Evolutionary conservation across 2,797 vertebrate genomes (phyloP).

Genomic region (Sebastes cheni): DNA sequence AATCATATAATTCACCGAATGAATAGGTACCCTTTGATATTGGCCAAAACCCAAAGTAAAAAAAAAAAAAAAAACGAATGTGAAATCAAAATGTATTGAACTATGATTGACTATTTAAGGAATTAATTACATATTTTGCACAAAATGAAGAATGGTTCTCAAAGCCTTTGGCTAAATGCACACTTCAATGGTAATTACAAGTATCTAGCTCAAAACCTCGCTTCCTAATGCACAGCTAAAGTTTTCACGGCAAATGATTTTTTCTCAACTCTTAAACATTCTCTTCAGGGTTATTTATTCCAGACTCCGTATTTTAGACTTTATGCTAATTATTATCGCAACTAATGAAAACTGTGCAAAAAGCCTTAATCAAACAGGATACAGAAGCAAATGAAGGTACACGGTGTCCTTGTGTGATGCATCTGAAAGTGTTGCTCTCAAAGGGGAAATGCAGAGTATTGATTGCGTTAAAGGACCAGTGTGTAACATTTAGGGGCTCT

Average conservation of each 20-base stretch:
- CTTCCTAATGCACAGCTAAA: neutral
- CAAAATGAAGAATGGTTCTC: conserved; percentile 35
- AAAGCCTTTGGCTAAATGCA: conserved; percentile 21
- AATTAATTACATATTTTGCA: conserved; percentile 35
- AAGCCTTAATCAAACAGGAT: conserved; percentile 38
- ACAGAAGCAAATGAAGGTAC: neutral
- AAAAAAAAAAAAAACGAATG: conserved; percentile 26
- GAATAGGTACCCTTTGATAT: conserved; percentile 47
- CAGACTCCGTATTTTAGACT: conserved; percentile 17
- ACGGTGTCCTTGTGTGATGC: neutral
- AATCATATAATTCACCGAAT: conserved; percentile 13
- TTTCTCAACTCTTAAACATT: neutral
- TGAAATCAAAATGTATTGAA: conserved; percentile 27
- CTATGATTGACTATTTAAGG: conserved; percentile 1
- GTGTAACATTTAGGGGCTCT: no score
- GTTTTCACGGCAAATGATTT: neutral
- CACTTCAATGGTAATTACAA: neutral
- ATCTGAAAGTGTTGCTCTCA: neutral
- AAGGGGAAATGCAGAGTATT: neutral
- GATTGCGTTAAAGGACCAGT: neutral
- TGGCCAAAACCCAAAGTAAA: conserved; percentile 18
- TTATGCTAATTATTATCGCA: neutral
- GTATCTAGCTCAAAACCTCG: neutral
- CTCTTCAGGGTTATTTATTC: conserved; percentile 36
- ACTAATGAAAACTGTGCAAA: conserved; percentile 12